Evolutionary conservation across 2,888 invertebrate species (phyloP), one percentile per base, ranked within the genome.

Genomic region (Abscondita cerata): DNA sequence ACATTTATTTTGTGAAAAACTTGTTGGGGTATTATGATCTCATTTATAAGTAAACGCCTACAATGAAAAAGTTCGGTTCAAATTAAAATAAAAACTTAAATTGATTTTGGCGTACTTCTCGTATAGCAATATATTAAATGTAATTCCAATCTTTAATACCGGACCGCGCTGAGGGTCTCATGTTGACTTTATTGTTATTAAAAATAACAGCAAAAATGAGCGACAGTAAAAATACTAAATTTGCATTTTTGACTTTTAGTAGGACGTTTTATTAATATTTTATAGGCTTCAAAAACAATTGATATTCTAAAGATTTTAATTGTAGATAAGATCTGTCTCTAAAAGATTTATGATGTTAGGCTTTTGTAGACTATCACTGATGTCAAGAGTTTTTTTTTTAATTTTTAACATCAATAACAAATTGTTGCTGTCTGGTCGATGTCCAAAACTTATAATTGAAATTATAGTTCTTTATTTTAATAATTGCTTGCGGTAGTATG

Each of bases 81-180:
- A n/a, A n/a, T n/a, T n/a, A n/a, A n/a, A n/a, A n/a, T n/a, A n/a
- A n/a, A n/a, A n/a, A n/a, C n/a, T n/a, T n/a, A n/a, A n/a, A n/a
- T n/a, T n/a, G n/a, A n/a, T n/a, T n/a, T n/a, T n/a, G n/a, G n/a
- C n/a, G n/a, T n/a, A n/a, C n/a, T n/a, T n/a, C n/a, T n/a, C n/a
- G n/a, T n/a, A n/a, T n/a, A n/a, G 6, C 6, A 25, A 25, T 25
- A 25, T 25, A 25, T 25, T 25, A 25, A 25, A 25, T 25, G 4
- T 25, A 25, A 25, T 25, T 61, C 41, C 65, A 55, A n/a, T n/a
- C n/a, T 62, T 65, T 65, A 59, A 65, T 59, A 62, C 62, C 57
- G 51, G 53, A 61, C 48, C 48, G 53, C 54, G 48, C 38, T 59
- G 9, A 41, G 15, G 15, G n/a, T n/a, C 25, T 57, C 41, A 54